These are phyloP conservation scores for Rhynchophorus ferrugineus DNA, from an alignment of 1,140 invertebrate species.

Conservation along the genomic window DNA sequence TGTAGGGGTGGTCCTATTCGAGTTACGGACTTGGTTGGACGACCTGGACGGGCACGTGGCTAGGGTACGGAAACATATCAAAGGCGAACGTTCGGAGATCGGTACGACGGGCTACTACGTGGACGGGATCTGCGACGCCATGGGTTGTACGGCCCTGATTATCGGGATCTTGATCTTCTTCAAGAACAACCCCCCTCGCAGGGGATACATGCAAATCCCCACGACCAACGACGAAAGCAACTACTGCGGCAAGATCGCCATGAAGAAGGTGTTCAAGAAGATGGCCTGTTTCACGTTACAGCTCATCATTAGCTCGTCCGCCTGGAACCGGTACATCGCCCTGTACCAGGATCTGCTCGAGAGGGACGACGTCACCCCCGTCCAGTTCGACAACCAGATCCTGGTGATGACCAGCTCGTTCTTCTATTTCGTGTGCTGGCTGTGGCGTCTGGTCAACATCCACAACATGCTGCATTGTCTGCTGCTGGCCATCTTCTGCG, in stretches of 20 bases:
- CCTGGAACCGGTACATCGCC: conserved; percentile 75
- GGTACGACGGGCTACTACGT: conserved; percentile 64
- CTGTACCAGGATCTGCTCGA: conserved; percentile 69
- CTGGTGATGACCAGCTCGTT: conserved; percentile 53
- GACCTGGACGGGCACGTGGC: conserved; percentile 74
- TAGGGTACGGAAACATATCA: conserved; percentile 56
- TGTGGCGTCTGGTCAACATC: conserved; percentile 74
- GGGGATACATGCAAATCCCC: conserved; percentile 56
- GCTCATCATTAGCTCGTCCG: conserved; percentile 60
- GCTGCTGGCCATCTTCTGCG: conserved; percentile 69
- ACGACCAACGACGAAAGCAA: conserved; percentile 47
- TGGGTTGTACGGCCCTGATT: conserved; percentile 62
- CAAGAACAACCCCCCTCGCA: conserved; percentile 57
- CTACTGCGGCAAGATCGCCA: conserved; percentile 55
- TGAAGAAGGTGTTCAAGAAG: conserved; percentile 54
- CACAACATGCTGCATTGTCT: conserved; percentile 70
- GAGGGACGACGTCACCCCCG: conserved; percentile 45
- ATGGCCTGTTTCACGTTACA: conserved; percentile 60
- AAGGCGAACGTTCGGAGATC: conserved; percentile 63
- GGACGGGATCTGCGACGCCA: conserved; percentile 64
- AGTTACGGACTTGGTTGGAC: conserved; percentile 68
- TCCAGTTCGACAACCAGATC: conserved; percentile 47
- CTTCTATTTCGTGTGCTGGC: conserved; percentile 64
- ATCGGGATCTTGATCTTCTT: conserved; percentile 57
- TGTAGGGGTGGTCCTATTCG: conserved; percentile 63